Conservation (phyloP, 2,888 invertebrate genomes). For the Dromius quadrimaculatus region DNA sequence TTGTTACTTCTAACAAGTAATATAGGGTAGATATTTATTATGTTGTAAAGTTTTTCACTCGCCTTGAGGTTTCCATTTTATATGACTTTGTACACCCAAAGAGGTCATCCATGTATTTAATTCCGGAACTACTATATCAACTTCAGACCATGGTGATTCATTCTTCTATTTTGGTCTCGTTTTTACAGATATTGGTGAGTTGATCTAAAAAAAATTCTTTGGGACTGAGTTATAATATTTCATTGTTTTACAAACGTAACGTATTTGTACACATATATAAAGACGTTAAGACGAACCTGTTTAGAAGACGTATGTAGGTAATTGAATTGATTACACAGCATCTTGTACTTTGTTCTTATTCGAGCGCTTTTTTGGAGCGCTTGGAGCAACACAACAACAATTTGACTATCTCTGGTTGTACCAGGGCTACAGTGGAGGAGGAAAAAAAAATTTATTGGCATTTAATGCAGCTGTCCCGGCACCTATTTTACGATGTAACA, state of each 20-base stretch:
- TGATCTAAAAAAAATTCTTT: neutral
- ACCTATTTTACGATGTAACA: conserved; percentile 30
- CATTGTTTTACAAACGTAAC: neutral
- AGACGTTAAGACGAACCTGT: conserved; percentile 24
- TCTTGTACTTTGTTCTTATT: too few relatives aligned
- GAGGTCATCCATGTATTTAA: neutral
- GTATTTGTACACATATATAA: conserved; percentile 1
- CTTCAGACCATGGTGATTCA: too few relatives aligned
- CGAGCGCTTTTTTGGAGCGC: too few relatives aligned
- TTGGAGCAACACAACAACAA: too few relatives aligned
- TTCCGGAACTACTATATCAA: neutral
- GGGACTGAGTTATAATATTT: neutral
- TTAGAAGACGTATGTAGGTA: too few relatives aligned
- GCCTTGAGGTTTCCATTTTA: conserved; percentile 10
- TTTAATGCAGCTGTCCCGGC: conserved; percentile 7
- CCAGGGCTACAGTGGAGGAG: neutral
- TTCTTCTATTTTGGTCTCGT: neutral
- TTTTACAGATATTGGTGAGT: neutral
- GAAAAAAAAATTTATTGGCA: conserved; percentile 26
- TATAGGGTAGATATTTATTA: conserved; percentile 43
- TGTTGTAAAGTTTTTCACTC: conserved; percentile 40
- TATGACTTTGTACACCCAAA: conserved; percentile 9
- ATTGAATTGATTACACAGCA: too few relatives aligned
- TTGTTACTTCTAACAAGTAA: conserved; percentile 44
- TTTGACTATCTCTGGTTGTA: too few relatives aligned